These are phyloP conservation scores for Megaceryle torquata DNA, from an alignment of 2,113 vertebrate genomes.

Conservation along the genomic window DNA sequence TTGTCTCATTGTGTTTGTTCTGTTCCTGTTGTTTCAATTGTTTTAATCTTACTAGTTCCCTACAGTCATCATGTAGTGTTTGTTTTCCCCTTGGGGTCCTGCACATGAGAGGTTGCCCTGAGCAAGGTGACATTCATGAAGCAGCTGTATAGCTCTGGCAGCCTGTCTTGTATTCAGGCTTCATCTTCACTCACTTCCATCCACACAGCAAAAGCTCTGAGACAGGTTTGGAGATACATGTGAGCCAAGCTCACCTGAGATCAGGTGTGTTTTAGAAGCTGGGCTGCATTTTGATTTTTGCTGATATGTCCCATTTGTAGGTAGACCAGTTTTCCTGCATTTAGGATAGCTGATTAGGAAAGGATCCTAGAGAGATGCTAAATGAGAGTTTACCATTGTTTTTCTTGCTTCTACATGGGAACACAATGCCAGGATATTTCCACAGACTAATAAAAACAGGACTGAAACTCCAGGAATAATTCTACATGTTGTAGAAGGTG, in stretches of 20 bases:
- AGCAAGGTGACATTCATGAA: not conserved
- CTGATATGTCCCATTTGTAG: not conserved
- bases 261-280: not conserved
- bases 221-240: not conserved
- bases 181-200: not conserved
- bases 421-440: not conserved
- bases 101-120: not conserved
- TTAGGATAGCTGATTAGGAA: not conserved
- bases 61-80: conserved; percentile 22
- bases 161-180: not conserved
- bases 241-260: not conserved
- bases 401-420: not conserved
- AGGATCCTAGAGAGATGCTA: not conserved
- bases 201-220: not conserved
- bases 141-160: not conserved
- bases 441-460: not conserved
- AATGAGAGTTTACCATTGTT: not conserved
- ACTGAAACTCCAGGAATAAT: not conserved
- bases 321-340: not conserved
- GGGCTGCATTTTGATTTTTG: not conserved
- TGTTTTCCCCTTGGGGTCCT: conserved; percentile 22
- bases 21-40: conserved; percentile 40
- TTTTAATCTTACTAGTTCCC: conserved; percentile 36
- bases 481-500: not conserved
- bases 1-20: conserved; percentile 66